Percentiles rank a stretch among this genome's conserved stretches.
Conservation (phyloP, 2,797 vertebrate species). For the Limnodromus scolopaceus region DNA sequence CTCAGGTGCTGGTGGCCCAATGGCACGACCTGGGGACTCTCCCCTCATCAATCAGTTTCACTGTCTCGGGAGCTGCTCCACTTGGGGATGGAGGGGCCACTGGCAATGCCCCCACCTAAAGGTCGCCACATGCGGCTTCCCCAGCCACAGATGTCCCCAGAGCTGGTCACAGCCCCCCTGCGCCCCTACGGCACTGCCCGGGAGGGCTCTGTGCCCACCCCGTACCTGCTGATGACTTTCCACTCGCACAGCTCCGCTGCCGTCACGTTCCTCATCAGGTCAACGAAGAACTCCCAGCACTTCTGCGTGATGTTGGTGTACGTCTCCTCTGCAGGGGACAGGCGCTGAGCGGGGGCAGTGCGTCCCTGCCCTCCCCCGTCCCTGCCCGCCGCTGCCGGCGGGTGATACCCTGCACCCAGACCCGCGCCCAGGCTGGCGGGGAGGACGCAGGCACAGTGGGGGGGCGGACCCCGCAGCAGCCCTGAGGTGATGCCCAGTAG, state of each 20-base stretch:
- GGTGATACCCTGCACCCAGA: rapidly evolving
- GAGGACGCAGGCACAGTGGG: rapidly evolving
- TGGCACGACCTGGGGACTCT: rapidly evolving
- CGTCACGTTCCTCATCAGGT: constrained; percentile 17
- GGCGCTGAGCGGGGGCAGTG: background rate
- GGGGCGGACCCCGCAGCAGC: rapidly evolving
- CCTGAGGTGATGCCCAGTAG: background rate
- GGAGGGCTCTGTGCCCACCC: rapidly evolving
- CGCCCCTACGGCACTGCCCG: rapidly evolving
- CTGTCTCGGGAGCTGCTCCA: background rate
- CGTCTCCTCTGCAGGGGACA: background rate
- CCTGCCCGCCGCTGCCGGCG: rapidly evolving
- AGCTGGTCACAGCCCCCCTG: rapidly evolving
- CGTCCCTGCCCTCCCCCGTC: rapidly evolving
- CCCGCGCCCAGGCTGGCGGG: rapidly evolving
- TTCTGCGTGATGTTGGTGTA: background rate
- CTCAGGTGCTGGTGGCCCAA: rapidly evolving
- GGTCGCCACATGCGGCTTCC: rapidly evolving
- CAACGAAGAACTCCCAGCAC: constrained; percentile 31
- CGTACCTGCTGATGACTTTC: constrained; percentile 57
- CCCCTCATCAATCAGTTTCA: background rate
- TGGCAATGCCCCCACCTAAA: background rate
- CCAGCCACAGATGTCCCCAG: rapidly evolving
- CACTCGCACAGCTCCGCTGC: constrained; percentile 38
- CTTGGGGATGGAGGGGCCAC: background rate